Conservation (phyloP, 2,888 invertebrate genomes). For the Pollenia angustigena region DNA sequence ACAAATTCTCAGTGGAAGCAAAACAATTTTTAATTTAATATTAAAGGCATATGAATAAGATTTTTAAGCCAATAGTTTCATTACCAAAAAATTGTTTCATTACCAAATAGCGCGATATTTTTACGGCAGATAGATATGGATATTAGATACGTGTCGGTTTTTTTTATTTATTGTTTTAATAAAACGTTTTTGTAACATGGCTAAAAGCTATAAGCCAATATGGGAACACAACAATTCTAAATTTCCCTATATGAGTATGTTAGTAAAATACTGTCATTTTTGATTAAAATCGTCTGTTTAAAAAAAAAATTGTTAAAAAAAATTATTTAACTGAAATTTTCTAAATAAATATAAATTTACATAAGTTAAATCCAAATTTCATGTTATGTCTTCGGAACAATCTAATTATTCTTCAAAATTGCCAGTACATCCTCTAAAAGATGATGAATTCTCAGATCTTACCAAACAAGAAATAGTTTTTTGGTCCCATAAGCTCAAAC, state of each 20-base stretch:
- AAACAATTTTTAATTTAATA: too few relatives aligned
- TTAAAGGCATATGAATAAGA: too few relatives aligned
- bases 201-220: too few relatives aligned
- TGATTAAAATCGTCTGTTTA: not conserved
- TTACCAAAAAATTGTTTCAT: too few relatives aligned
- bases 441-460: constrained; percentile 72
- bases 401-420: not conserved
- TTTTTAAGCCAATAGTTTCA: too few relatives aligned
- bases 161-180: too few relatives aligned
- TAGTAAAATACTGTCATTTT: constrained; percentile 47
- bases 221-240: not conserved
- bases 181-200: too few relatives aligned
- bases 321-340: not conserved
- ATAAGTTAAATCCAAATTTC: constrained; percentile 59
- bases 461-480: constrained; percentile 74
- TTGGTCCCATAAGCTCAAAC: constrained; percentile 76
- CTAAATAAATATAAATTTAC: constrained; percentile 17
- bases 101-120: too few relatives aligned
- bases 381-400: constrained; percentile 42
- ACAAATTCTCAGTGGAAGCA: too few relatives aligned
- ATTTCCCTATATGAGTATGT: constrained; percentile 16
- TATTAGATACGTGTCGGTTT: too few relatives aligned
- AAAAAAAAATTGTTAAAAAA: constrained; percentile 19
- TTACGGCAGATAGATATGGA: too few relatives aligned
- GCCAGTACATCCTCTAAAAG: constrained; percentile 59